Percentiles rank a stretch among this genome's conserved stretches.
Conservation (phyloP, 2,113 vertebrate species). For the Charina bottae region DNA sequence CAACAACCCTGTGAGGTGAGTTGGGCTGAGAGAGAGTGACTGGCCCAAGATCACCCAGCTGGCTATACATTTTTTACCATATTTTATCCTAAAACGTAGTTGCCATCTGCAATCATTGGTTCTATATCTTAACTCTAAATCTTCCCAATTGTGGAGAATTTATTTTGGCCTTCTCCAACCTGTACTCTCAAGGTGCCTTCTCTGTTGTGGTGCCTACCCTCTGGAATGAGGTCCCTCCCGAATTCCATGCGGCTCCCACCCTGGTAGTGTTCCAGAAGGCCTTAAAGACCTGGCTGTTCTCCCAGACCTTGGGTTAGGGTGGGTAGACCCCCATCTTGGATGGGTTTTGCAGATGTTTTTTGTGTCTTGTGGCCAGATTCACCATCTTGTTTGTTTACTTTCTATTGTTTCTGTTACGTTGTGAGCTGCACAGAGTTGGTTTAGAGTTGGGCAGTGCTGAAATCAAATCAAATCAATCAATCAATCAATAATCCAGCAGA, state of each 20-base stretch:
- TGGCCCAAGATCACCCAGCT: too few species aligned
- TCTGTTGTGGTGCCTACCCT: too few species aligned
- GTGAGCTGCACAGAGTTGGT: neutral
- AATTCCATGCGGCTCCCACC: too few species aligned
- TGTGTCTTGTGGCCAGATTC: neutral
- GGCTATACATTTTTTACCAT: neutral
- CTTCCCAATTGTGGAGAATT: neutral
- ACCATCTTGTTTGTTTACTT: neutral
- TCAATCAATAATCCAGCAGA: neutral
- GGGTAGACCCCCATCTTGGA: too few species aligned
- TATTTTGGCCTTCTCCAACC: neutral
- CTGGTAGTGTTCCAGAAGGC: too few species aligned
- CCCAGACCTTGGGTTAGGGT: too few species aligned
- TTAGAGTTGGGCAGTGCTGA: neutral
- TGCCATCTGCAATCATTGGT: neutral
- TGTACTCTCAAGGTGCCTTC: too few species aligned
- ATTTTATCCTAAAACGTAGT: neutral
- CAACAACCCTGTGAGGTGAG: too few species aligned
- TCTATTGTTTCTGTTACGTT: neutral
- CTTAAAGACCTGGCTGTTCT: too few species aligned
- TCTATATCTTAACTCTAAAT: neutral
- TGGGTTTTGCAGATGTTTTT: neutral
- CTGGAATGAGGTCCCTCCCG: too few species aligned
- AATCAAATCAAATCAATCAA: neutral
- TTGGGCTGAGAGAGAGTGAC: too few species aligned